Base-by-base conservation (phyloP, 2,797 vertebrate genomes). In the Rhynchotus rufescens region DNA sequence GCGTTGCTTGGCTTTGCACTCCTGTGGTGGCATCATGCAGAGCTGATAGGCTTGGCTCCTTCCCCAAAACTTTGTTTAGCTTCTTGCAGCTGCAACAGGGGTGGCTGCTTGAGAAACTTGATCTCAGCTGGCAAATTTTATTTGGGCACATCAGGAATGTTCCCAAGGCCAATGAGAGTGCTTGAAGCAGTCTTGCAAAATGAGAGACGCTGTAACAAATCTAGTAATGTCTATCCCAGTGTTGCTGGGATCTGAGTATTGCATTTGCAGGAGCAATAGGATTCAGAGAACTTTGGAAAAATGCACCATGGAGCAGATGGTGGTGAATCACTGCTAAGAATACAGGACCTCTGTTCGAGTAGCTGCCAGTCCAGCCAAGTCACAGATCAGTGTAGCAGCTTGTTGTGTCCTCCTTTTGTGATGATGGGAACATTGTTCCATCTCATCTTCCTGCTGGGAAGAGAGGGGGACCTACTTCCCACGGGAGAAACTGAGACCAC, bases 151-250 rank as follows among this genome's bases (percentile, higher is more conserved):
- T 80, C 69, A 92, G 3, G 36, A 62, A 78, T 1, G 19, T 92
- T 61, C 87, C 80, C 47, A 68, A 45, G 90, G 87, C 71, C 83
- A 84, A 83, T 3, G 38, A 94, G 25, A 80, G 62, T 1, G 87
- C 60, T 56, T 89, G 59, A 85, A 95, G 85, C 10, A 68, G 38
- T 86, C 90, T 95, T 96, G 85, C 89, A 95, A 93, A 92, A 95
- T 40, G 66, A 81, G 32, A 3, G 51, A 93, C 64, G 32, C 74
- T 87, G 76, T 76, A 84, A 94, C 38, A 80, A 80, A 81, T 79
- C 82, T 40, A 6, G 22, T 38, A 62, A 19, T 80, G 81, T 86
- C 81, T 77, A 13, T 61, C 44, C 47, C 61, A 82, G 52, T 3
- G 36, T 71, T 89, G 69, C 80, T 40, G 57, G 67, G 77, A 52